These are phyloP conservation scores for Australoheros scitulus DNA, from an alignment of 2,113 vertebrate species.

Conservation along the genomic window DNA sequence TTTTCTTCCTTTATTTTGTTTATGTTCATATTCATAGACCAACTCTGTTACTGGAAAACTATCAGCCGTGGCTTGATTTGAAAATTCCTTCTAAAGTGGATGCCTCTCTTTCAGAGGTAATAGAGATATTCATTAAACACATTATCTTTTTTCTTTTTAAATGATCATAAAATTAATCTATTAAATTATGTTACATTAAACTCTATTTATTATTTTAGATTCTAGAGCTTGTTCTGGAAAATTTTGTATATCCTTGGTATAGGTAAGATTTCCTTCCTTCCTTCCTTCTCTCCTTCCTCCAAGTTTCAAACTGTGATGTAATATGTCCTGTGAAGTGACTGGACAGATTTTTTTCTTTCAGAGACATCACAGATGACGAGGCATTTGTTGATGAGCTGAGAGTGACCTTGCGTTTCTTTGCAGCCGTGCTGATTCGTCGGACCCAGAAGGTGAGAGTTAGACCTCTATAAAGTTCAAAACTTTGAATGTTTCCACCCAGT, in stretches of 20 bases:
- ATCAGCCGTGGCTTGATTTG: constrained; percentile 95
- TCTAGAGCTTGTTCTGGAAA: constrained; percentile 94
- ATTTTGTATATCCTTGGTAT: constrained; percentile 98
- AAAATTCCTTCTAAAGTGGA: constrained; percentile 95
- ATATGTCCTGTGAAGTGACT: not conserved
- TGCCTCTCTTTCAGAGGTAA: constrained; percentile 94
- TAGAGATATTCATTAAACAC: not conserved
- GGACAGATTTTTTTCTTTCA: constrained; percentile 65
- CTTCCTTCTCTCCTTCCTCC: not conserved
- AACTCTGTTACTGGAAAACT: constrained; percentile 94
- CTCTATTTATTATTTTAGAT: constrained; percentile 79
- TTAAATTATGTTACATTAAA: not conserved
- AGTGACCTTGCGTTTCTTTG: constrained; percentile 89
- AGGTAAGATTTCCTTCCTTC: constrained; percentile 78
- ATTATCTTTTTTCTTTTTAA: not conserved
- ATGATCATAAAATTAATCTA: not conserved
- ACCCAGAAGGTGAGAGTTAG: constrained; percentile 88
- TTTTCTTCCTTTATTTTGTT: not conserved
- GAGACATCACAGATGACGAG: constrained; percentile 87
- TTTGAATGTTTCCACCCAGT: not conserved
- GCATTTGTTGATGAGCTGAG: constrained; percentile 95
- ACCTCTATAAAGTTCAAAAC: not conserved
- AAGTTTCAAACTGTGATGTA: not conserved
- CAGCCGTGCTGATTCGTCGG: constrained; percentile 90
- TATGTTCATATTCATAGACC: constrained; percentile 76